These are phyloP conservation scores for Plecotus auritus DNA, from an alignment of 2,113 vertebrate genomes.

Conservation along the genomic window DNA sequence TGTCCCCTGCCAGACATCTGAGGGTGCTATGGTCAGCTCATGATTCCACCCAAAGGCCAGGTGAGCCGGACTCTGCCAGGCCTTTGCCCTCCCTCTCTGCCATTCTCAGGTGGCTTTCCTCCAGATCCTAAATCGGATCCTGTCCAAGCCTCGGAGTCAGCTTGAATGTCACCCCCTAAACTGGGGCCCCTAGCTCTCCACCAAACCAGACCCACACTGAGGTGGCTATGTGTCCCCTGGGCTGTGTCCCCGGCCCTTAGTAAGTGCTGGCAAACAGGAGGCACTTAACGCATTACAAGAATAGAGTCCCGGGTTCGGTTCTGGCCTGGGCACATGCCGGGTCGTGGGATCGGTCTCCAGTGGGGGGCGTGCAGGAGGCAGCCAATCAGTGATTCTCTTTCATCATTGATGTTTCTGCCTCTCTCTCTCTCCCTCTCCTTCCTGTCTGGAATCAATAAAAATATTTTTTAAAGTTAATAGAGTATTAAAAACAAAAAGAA, in stretches of 20 bases:
- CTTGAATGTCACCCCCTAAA: not conserved
- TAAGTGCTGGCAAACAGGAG: not conserved
- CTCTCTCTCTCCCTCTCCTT: too few relatives aligned
- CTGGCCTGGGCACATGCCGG: not conserved
- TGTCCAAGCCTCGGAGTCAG: not conserved
- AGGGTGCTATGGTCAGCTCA: not conserved
- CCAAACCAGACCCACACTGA: not conserved
- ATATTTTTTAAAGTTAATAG: too few relatives aligned
- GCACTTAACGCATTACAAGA: not conserved
- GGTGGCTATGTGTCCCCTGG: not conserved
- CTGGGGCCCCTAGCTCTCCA: not conserved
- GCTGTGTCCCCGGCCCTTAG: not conserved
- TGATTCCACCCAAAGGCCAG: not conserved
- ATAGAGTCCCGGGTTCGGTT: too few relatives aligned
- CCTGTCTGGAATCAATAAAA: too few relatives aligned
- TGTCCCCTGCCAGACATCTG: not conserved
- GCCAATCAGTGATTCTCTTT: too few relatives aligned
- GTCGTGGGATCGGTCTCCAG: too few relatives aligned
- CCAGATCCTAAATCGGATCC: not conserved
- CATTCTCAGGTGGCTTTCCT: not conserved
- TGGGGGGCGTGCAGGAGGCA: too few relatives aligned
- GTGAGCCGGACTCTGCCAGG: not conserved
- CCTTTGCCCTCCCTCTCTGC: not conserved
- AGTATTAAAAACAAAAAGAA: too few relatives aligned
- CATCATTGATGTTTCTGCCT: too few relatives aligned